Percentiles rank a stretch among this genome's conserved stretches.
Evolutionary conservation across 92 coral and sea anemone species (phyloP).

Genomic region (Nematostella vectensis): DNA sequence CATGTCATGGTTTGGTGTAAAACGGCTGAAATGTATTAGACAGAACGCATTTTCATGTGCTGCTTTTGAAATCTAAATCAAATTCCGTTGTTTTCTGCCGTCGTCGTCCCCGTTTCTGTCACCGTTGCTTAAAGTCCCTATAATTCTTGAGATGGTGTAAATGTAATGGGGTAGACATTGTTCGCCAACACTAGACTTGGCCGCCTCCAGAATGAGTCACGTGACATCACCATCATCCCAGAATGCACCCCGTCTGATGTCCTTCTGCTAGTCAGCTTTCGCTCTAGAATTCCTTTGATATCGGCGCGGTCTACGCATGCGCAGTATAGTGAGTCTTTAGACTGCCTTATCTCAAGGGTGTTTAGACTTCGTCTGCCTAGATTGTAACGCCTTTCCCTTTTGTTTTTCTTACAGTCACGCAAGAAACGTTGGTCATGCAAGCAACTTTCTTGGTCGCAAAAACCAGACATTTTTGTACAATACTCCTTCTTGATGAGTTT

Average conservation of each 20-base stretch:
- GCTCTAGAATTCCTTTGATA: no score
- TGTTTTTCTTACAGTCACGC: background rate
- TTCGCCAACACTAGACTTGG: slow-evolving; percentile 24
- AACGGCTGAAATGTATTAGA: no score
- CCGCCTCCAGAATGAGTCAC: slow-evolving; percentile 30
- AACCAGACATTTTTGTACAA: no score
- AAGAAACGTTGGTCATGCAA: no score
- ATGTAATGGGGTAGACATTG: slow-evolving; percentile 10
- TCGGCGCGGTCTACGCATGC: no score
- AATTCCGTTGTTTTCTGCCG: no score
- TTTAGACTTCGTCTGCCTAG: background rate
- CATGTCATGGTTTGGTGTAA: no score
- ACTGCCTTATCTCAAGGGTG: background rate
- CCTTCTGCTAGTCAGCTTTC: slow-evolving; percentile 4
- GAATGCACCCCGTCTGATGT: slow-evolving; percentile 25
- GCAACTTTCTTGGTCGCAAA: no score
- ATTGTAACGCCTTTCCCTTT: background rate
- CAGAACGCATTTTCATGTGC: no score
- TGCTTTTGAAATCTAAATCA: no score
- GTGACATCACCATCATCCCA: slow-evolving; percentile 1
- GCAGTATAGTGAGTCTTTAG: background rate
- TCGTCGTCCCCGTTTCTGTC: no score
- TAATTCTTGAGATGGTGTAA: background rate
- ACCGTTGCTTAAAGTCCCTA: no score
- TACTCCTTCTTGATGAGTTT: background rate